Evolutionary conservation across 2,797 vertebrate species (phyloP).

Genomic region (Phataginus tricuspis): DNA sequence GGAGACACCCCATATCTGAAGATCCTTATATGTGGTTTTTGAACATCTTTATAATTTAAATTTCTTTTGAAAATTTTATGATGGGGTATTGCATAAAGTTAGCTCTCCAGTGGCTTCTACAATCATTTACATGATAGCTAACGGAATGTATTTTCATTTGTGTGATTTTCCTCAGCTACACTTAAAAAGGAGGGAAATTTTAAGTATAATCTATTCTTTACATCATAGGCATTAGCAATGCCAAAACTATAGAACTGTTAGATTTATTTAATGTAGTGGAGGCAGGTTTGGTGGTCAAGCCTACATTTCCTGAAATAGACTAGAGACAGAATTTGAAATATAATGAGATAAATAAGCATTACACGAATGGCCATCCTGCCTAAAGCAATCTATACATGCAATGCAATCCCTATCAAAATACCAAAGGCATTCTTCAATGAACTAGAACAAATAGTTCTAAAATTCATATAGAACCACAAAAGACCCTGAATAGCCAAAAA

Average conservation of each 20-base stretch:
- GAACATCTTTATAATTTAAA: conserved; percentile 45
- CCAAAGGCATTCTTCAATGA: too few species aligned
- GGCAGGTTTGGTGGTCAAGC: conserved; percentile 52
- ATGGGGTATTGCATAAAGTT: conserved; percentile 31
- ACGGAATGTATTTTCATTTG: conserved; percentile 58
- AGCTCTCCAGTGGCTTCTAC: background rate
- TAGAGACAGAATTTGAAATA: conserved; percentile 56
- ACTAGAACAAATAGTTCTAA: too few species aligned
- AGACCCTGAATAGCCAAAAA: too few species aligned
- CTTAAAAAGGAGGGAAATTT: conserved; percentile 33
- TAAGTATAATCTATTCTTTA: conserved; percentile 58
- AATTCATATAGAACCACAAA: too few species aligned
- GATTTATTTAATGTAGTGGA: conserved; percentile 55
- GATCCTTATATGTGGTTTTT: background rate
- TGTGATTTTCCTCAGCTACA: conserved; percentile 52
- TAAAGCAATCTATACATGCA: too few species aligned
- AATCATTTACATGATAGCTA: conserved; percentile 26
- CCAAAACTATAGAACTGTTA: conserved; percentile 55
- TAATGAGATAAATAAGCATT: conserved; percentile 57
- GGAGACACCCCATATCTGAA: background rate
- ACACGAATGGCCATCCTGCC: too few species aligned
- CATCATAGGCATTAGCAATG: conserved; percentile 55
- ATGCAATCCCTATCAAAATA: too few species aligned
- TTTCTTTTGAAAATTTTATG: conserved; percentile 50
- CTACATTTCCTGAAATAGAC: conserved; percentile 35